These are phyloP conservation scores for Nerophis ophidion DNA, from an alignment of 2,113 vertebrate genomes.

Conservation along the genomic window DNA sequence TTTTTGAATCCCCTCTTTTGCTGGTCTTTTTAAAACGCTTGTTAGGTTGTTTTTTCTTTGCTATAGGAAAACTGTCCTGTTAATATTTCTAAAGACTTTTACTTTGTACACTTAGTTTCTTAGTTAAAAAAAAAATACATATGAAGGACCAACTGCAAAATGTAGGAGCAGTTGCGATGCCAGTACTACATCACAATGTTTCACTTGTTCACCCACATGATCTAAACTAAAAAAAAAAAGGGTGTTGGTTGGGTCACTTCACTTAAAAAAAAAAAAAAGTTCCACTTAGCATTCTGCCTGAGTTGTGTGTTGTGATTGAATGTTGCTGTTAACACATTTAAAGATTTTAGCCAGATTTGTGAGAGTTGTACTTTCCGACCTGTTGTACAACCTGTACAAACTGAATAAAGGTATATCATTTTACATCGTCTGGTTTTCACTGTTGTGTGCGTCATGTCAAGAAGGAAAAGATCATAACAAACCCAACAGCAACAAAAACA, in stretches of 20 bases:
- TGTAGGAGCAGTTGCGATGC: slow-evolving; percentile 24
- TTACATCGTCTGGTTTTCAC: slow-evolving; percentile 12
- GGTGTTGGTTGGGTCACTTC: slow-evolving; percentile 13
- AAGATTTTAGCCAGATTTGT: slow-evolving; percentile 42
- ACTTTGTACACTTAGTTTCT: not conserved
- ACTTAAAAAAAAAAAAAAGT: slow-evolving; percentile 48
- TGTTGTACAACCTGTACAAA: slow-evolving; percentile 64
- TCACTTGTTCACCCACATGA: slow-evolving; percentile 7
- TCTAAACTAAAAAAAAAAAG: slow-evolving; percentile 17
- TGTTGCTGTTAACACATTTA: slow-evolving; percentile 48
- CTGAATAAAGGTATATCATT: slow-evolving; percentile 66
- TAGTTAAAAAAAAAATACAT: not conserved
- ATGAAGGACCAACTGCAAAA: slow-evolving; percentile 61
- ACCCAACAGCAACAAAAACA: too few species aligned
- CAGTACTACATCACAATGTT: slow-evolving; percentile 6
- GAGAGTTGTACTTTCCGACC: slow-evolving; percentile 46
- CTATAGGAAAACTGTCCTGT: slow-evolving; percentile 19
- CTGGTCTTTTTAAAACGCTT: slow-evolving; percentile 1
- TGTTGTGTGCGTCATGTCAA: too few species aligned
- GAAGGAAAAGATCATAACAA: too few species aligned
- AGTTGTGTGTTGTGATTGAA: slow-evolving; percentile 63
- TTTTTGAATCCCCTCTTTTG: not conserved
- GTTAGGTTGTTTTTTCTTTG: slow-evolving; percentile 21
- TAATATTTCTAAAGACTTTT: slow-evolving; percentile 9
- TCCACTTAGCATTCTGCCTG: slow-evolving; percentile 50